phyloP scores from a whole-genome alignment of 1,140 invertebrate species.

The Drosophila paulistorum region DNA sequence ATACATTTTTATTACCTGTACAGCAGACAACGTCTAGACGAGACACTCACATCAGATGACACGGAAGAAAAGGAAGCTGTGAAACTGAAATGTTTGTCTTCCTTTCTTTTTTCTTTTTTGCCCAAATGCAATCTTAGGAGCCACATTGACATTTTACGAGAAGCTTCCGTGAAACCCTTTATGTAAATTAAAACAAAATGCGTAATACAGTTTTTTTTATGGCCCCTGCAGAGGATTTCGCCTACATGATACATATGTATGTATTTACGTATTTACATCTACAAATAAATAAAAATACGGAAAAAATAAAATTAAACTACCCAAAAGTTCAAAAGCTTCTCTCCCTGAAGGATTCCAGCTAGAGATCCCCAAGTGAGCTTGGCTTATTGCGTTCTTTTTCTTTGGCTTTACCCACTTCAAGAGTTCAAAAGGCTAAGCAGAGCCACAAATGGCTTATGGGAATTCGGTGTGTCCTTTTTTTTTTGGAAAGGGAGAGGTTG shows the following conservation, averaged over 20 bases:
- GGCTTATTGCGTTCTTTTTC: slow-evolving; percentile 9
- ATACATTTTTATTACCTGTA: slow-evolving; percentile 49
- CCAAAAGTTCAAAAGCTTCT: slow-evolving; percentile 15
- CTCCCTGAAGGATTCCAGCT: slow-evolving; percentile 5
- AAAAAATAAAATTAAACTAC: slow-evolving; percentile 27
- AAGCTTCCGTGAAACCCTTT: slow-evolving; percentile 48
- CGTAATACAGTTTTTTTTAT: slow-evolving; percentile 35
- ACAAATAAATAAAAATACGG: slow-evolving; percentile 28
- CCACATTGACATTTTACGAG: slow-evolving; percentile 60
- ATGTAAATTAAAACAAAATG: slow-evolving; percentile 63
- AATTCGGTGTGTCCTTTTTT: slow-evolving; percentile 25
- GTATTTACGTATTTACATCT: neutral
- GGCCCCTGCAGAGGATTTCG: neutral
- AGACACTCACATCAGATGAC: neutral
- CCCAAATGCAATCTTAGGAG: slow-evolving; percentile 43
- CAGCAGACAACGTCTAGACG: slow-evolving; percentile 58
- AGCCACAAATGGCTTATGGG: slow-evolving; percentile 56
- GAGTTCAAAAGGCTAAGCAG: slow-evolving; percentile 40
- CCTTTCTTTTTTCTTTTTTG: slow-evolving; percentile 16
- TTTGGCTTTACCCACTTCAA: slow-evolving; percentile 39
- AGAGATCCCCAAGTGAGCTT: slow-evolving; percentile 15
- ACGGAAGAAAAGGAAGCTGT: slow-evolving; percentile 14
- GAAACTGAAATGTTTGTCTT: slow-evolving; percentile 18
- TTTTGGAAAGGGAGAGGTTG: slow-evolving; percentile 11
- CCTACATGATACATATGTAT: slow-evolving; percentile 1